phyloP scores from a whole-genome alignment of 1,140 invertebrate genomes.

The Neoseiulus cucumeris region DNA sequence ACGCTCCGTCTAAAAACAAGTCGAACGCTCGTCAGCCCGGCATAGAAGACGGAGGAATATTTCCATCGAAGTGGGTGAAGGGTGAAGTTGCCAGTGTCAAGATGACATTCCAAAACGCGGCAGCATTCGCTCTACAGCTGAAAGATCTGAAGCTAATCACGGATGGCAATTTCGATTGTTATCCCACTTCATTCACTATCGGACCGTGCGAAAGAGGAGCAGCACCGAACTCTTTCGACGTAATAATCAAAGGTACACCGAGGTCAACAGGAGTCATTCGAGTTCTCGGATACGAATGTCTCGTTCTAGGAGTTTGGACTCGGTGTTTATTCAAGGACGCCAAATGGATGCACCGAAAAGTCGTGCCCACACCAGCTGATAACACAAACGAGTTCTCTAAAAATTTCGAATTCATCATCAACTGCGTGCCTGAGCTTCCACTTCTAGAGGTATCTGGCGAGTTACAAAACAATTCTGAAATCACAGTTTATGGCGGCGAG shows the following conservation, averaged over 20 bases:
- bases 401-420: slow-evolving; percentile 2
- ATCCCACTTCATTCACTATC: background rate
- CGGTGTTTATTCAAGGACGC: background rate
- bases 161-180: background rate
- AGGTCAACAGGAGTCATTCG: background rate
- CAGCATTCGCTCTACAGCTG: background rate
- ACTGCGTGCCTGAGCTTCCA: background rate
- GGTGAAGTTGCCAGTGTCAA: background rate
- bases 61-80: background rate
- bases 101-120: background rate
- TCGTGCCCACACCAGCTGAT: background rate
- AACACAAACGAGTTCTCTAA: background rate
- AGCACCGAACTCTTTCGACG: background rate
- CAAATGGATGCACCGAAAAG: background rate
- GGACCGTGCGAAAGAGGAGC: background rate
- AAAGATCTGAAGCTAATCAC: background rate
- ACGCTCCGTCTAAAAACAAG: background rate
- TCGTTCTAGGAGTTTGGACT: background rate
- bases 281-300: background rate
- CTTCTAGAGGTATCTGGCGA: background rate
- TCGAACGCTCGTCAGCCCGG: background rate
- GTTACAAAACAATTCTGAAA: background rate
- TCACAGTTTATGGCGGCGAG: background rate
- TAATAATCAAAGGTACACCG: background rate
- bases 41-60: background rate